Conservation (phyloP, 1,140 invertebrate genomes). For the Vanessa tameamea region DNA sequence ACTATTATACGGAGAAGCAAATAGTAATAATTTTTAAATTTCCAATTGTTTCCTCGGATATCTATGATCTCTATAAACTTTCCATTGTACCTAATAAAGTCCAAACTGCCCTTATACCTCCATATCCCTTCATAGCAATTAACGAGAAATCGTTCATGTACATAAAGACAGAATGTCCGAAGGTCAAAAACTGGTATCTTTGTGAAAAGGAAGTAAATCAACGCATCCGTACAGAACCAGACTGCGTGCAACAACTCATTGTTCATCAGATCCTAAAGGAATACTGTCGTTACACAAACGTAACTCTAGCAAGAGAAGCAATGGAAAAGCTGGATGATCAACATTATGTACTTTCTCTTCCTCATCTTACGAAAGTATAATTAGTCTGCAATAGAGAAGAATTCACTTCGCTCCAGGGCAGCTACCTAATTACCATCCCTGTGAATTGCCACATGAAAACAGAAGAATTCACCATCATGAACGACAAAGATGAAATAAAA, state of each 20-base stretch:
- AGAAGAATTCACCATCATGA: constrained; percentile 6
- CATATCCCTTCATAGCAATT: too few species aligned
- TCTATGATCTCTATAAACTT: too few species aligned
- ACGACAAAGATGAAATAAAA: background rate
- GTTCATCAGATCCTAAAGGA: constrained; percentile 41
- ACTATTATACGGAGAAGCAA: too few species aligned
- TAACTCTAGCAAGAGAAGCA: constrained; percentile 2
- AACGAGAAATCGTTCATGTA: too few species aligned
- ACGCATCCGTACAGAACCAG: background rate
- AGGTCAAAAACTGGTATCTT: too few species aligned
- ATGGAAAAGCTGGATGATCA: background rate
- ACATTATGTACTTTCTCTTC: background rate
- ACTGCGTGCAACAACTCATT: constrained; percentile 22
- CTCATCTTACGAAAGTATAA: background rate
- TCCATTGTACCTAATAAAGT: too few species aligned
- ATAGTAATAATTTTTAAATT: too few species aligned
- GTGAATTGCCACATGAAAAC: background rate
- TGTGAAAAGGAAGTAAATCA: too few species aligned
- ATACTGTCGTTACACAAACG: constrained; percentile 22
- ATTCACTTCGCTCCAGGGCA: constrained; percentile 4
- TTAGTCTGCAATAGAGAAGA: background rate
- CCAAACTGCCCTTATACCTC: too few species aligned
- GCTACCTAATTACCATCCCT: background rate
- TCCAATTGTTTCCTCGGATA: too few species aligned
- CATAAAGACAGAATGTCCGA: too few species aligned